Percentiles rank a stretch among this genome's conserved stretches.
Conservation (phyloP, 1,140 invertebrate genomes). For the Pseudomyrmex sp. region DNA sequence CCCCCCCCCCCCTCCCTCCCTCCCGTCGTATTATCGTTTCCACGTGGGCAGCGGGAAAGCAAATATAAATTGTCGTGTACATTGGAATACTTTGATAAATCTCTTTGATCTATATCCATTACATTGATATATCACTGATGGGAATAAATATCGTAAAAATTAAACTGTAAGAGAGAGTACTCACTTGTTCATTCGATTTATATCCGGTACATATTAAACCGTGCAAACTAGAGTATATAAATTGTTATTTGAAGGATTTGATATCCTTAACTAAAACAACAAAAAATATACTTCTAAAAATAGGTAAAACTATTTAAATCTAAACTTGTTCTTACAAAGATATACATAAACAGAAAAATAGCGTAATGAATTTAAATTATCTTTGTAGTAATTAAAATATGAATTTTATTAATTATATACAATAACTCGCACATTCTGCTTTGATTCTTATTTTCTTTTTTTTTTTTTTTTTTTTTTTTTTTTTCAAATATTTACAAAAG, state of each 20-base stretch:
- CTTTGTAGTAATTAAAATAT: background rate
- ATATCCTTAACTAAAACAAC: no score
- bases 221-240: background rate
- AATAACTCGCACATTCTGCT: background rate
- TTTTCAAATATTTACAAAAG: constrained; percentile 3
- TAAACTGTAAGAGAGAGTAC: background rate
- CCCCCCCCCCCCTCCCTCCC: background rate
- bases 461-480: no score
- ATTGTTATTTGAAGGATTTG: no score
- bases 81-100: constrained; percentile 49
- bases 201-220: no score
- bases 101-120: constrained; percentile 56
- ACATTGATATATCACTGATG: constrained; percentile 29
- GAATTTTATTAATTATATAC: background rate
- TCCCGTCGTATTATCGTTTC: constrained; percentile 44
- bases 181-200: constrained; percentile 28
- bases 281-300: background rate
- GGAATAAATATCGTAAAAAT: constrained; percentile 29
- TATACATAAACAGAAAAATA: background rate
- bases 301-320: background rate
- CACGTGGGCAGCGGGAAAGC: constrained; percentile 38
- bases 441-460: background rate
- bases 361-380: no score
- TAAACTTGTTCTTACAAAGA: background rate
- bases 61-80: constrained; percentile 58